These are phyloP conservation scores for Xyliphius kryptos DNA, from an alignment of 2,113 vertebrate species.

Conservation along the genomic window DNA sequence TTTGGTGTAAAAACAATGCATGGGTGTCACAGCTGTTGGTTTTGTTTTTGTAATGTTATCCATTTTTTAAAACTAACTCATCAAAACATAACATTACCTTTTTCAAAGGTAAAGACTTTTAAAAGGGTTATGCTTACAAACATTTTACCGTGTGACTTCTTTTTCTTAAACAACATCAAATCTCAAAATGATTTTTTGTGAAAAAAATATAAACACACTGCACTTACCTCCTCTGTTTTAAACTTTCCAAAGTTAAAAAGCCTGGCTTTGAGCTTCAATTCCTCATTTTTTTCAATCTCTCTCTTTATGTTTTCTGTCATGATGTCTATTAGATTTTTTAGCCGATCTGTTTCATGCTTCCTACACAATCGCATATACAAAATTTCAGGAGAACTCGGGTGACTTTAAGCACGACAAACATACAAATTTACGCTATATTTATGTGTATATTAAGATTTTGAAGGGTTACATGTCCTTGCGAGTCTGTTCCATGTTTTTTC, in stretches of 20 bases:
- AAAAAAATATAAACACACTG: not conserved
- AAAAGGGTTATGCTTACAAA: too few species aligned
- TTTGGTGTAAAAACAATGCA: not conserved
- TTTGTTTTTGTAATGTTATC: not conserved
- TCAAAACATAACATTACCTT: too few species aligned
- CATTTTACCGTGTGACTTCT: too few species aligned
- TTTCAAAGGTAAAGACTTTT: too few species aligned
- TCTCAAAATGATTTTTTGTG: not conserved
- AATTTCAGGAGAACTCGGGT: not conserved
- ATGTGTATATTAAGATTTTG: not conserved
- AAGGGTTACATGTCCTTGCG: slow-evolving; percentile 62
- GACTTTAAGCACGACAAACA: not conserved
- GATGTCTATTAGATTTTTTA: slow-evolving; percentile 59
- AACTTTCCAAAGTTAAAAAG: slow-evolving; percentile 64
- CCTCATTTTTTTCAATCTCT: slow-evolving; percentile 62
- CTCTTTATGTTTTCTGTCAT: slow-evolving; percentile 60
- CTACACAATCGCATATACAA: slow-evolving; percentile 50
- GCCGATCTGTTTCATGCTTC: slow-evolving; percentile 65
- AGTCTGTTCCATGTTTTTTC: slow-evolving; percentile 55
- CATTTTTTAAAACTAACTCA: too few species aligned
- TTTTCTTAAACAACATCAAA: too few species aligned
- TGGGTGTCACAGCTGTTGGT: not conserved
- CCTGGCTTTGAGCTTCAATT: slow-evolving; percentile 70
- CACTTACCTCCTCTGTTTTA: slow-evolving; percentile 68
- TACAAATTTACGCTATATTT: not conserved